Evolutionary conservation across 2,797 vertebrate species (phyloP), one percentile per base, ranked within the genome.

Genomic region (Balearica regulorum): DNA sequence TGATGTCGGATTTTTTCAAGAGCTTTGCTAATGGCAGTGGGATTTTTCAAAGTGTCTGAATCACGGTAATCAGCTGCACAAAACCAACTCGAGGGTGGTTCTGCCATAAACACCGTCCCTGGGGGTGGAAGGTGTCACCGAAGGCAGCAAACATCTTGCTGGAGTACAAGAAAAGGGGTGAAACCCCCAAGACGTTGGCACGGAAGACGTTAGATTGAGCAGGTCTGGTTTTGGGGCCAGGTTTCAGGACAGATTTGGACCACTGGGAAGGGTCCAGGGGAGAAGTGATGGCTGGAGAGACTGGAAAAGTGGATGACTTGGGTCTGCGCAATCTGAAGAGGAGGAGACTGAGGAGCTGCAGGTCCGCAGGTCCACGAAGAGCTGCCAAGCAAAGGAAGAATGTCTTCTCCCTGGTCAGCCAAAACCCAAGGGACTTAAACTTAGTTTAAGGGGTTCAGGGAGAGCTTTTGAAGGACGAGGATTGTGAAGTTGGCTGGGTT

Each of bases 1-100:
- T 3, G 1, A 24, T 5, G 31, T 2, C 0, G 0, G 10, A 16
- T 51, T 72, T 84, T 55, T 57, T 66, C 46, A 60, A 57, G 64
- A 76, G 37, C 33, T 90, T 92, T 68, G 39, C 31, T 69, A 8
- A 13, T 0, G 2, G 16, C 24, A 4, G 0, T 26, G 41, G 25
- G 43, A 51, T 79, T 92, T 83, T 86, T 71, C 8, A 0, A n/a
- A 78, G 44, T 15, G 15, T 29, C 46, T 29, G 43, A 41, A 53
- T 60, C 19, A 13, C 55, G 28, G 44, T 64, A 73, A 49, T 60
- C 0, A 1, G 22, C 37, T 83, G 48, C 68, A 33, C 37, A 72
- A 71, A 71, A 35, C 6, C 71, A 87, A 0, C 21, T 21, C 0
- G 0, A 37, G 43, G 9, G 9, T 28, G 13, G 3, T 58, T 89